Evolutionary conservation across 2,888 invertebrate species (phyloP), one percentile per base, ranked within the genome.

Genomic region (Nasonovia ribisnigri): DNA sequence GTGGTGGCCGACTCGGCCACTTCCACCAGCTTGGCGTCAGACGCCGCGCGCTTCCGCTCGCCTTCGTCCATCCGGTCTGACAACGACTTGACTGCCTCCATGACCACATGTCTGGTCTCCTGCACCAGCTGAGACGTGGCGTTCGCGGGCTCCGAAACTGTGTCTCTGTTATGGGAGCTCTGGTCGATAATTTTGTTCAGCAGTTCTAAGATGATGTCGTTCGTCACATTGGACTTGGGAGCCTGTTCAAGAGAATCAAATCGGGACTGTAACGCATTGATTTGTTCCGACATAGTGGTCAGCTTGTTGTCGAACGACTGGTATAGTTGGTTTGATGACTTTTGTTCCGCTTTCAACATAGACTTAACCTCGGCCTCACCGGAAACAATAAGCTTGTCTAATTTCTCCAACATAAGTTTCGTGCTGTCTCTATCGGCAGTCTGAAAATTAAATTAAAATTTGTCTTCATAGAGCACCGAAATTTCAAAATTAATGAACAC

Each of bases 61-160:
- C 97, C 95, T 94, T 96, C 96, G 29, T 96, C 96, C 92, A 97
- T 95, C 94, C 96, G 96, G 24, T 95, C 95, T 4, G 96, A 95
- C 91, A 96, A 97, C 96, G 95, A 95, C 43, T 95, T 95, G 60
- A 90, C 92, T 11, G 94, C 92, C 8, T 94, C 95, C 94, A 95
- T 95, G 4, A 97, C 95, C 51, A 96, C 96, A 57, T 96, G 96
- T 94, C 96, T 96, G 8, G 97, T 95, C 88, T 96, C 96, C 93
- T 96, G 96, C 86, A 97, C 95, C 0, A 96, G 96, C 88, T 96
- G 96, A 87, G 97, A 95, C 0, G 97, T 97, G 92, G 96, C 96
- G 95, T 98, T 98, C 1, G 88, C 43, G n/a, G 86, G 20, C 3
- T 88, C 88, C 42, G 60, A 43, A 0, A 36, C 26, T 20, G 43